phyloP scores from a whole-genome alignment of 2,797 vertebrate species.

The Cuniculus paca region DNA sequence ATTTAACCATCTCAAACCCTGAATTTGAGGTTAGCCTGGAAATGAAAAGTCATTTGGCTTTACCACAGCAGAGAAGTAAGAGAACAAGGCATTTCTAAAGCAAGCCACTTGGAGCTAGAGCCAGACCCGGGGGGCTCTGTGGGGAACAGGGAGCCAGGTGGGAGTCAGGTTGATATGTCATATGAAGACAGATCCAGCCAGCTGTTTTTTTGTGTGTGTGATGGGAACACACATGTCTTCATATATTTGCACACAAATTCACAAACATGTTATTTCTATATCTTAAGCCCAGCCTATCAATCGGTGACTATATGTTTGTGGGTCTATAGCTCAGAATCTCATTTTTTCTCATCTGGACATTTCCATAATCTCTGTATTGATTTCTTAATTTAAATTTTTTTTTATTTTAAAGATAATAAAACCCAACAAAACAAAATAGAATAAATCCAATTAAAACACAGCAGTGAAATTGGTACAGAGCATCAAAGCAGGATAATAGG shows the following conservation, averaged over 20 bases:
- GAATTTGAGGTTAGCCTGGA: conserved; percentile 57
- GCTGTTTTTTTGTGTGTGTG: not conserved
- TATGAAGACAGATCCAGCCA: not conserved
- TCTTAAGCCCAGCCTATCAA: not conserved
- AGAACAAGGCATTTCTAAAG: not conserved
- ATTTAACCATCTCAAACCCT: conserved; percentile 61
- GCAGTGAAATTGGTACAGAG: no score
- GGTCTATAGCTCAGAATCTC: not conserved
- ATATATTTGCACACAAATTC: not conserved
- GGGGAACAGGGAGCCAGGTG: not conserved
- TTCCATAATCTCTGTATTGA: not conserved
- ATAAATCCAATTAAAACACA: no score
- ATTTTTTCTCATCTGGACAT: not conserved
- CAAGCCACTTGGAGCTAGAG: not conserved
- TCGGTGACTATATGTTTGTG: not conserved
- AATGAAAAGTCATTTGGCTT: conserved; percentile 66
- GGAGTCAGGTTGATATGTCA: not conserved
- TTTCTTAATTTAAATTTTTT: no score
- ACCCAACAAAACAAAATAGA: no score
- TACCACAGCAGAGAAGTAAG: not conserved
- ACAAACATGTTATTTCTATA: not conserved
- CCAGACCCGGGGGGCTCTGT: not conserved
- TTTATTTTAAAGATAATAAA: no score
- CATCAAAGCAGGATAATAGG: no score
- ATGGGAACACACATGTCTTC: not conserved